Evolutionary conservation across 1,140 invertebrate genomes (phyloP).

Genomic region (Nilaparvata lugens): DNA sequence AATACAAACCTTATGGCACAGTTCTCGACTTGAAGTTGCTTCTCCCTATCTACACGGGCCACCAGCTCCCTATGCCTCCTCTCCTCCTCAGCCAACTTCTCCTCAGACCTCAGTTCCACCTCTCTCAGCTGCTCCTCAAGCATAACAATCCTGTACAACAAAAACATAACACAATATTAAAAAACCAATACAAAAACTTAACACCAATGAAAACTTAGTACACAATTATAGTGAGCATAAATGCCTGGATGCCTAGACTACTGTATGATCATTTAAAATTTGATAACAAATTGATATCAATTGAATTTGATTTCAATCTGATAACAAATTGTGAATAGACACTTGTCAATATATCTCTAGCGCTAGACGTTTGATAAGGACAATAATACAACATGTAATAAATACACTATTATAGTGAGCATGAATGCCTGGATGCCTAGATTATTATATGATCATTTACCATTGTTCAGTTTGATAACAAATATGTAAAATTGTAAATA

Average conservation of each 20-base stretch:
- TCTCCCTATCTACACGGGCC: conserved; percentile 71
- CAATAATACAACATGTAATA: too few species aligned
- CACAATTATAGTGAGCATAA: not conserved
- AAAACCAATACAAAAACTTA: not conserved
- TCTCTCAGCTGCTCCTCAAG: conserved; percentile 87
- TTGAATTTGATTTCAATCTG: too few species aligned
- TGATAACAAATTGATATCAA: too few species aligned
- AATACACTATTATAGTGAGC: too few species aligned
- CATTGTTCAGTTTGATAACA: too few species aligned
- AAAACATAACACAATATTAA: not conserved
- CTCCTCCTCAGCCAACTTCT: conserved; percentile 76
- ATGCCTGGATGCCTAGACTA: not conserved
- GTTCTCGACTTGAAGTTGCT: conserved; percentile 77
- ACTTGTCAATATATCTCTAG: too few species aligned
- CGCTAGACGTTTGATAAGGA: too few species aligned
- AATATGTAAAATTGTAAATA: too few species aligned
- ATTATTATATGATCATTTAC: too few species aligned
- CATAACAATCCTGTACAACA: conserved; percentile 61
- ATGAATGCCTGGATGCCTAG: too few species aligned
- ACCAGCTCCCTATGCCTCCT: conserved; percentile 71
- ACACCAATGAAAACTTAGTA: not conserved
- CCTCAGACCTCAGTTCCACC: conserved; percentile 75
- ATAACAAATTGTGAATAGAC: too few species aligned
- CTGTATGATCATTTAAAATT: too few species aligned
- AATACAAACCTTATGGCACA: conserved; percentile 66